phyloP scores from a whole-genome alignment of 2,113 vertebrate species.

The Equus przewalskii region DNA sequence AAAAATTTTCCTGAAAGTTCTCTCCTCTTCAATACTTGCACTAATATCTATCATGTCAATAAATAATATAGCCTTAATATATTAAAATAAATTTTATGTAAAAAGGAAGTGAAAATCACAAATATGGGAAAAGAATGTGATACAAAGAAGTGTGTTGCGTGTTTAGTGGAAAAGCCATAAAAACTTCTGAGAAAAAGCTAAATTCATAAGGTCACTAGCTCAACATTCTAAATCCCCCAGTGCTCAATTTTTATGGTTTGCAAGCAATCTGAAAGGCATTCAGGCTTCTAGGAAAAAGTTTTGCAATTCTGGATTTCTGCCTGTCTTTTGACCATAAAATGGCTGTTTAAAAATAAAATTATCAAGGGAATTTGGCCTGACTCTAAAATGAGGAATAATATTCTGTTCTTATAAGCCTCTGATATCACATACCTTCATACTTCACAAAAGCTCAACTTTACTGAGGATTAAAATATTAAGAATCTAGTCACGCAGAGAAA shows the following conservation, averaged over 20 bases:
- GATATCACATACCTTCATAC: background rate
- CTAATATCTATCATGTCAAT: background rate
- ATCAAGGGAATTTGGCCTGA: background rate
- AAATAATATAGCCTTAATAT: background rate
- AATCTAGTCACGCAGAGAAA: background rate
- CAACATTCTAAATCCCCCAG: background rate
- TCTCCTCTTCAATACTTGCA: background rate
- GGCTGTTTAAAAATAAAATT: slow-evolving; percentile 56
- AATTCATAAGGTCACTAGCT: slow-evolving; percentile 38
- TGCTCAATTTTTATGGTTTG: slow-evolving; percentile 7
- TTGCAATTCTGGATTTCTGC: slow-evolving; percentile 62
- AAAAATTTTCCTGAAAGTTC: background rate
- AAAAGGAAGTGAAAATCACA: slow-evolving; percentile 61
- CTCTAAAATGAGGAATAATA: slow-evolving; percentile 15
- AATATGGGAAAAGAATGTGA: slow-evolving; percentile 55
- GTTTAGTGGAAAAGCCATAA: slow-evolving; percentile 7
- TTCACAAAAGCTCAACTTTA: slow-evolving; percentile 1
- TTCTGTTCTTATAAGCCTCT: slow-evolving; percentile 23
- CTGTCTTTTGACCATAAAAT: background rate
- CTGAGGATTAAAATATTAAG: slow-evolving; percentile 42
- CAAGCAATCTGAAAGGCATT: slow-evolving; percentile 21
- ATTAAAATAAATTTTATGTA: background rate
- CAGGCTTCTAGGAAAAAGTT: slow-evolving; percentile 61
- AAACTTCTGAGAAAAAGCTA: slow-evolving; percentile 33
- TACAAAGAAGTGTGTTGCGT: background rate